Percentiles rank a stretch among this genome's conserved stretches.
These are phyloP conservation scores for Ganaspis sp. DNA, from an alignment of 1,140 invertebrate species.

Conservation along the genomic window DNA sequence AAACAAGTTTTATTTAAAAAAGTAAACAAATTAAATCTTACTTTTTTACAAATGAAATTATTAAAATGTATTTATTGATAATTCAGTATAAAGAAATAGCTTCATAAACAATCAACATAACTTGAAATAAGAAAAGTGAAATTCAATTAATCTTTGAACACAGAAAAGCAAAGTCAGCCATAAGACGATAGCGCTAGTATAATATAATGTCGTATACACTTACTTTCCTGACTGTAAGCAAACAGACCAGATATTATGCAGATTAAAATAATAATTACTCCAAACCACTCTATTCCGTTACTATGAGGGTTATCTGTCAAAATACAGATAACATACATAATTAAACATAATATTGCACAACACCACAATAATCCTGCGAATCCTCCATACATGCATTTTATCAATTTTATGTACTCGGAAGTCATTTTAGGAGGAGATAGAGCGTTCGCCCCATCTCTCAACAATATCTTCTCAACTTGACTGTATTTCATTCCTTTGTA, in stretches of 20 bases:
- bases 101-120: no score
- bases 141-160: no score
- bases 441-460: slow-evolving; percentile 83
- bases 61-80: no score
- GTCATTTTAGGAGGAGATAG: slow-evolving; percentile 80
- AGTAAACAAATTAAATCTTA: no score
- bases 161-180: no score
- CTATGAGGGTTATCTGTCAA: slow-evolving; percentile 58
- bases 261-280: slow-evolving; percentile 82
- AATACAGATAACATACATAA: slow-evolving; percentile 76
- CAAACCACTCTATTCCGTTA: slow-evolving; percentile 80
- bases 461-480: slow-evolving; percentile 76
- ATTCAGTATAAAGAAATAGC: no score
- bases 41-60: no score
- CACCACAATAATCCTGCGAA: slow-evolving; percentile 84
- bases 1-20: no score
- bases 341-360: slow-evolving; percentile 82
- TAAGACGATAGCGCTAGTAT: slow-evolving; percentile 36
- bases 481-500: slow-evolving; percentile 78
- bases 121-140: no score
- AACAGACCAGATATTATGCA: slow-evolving; percentile 84
- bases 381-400: slow-evolving; percentile 83
- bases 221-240: slow-evolving; percentile 84
- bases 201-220: slow-evolving; percentile 39
- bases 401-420: slow-evolving; percentile 82